These are phyloP conservation scores for Xenopus tropicalis DNA, from an alignment of 2,113 vertebrate genomes.

Conservation along the genomic window DNA sequence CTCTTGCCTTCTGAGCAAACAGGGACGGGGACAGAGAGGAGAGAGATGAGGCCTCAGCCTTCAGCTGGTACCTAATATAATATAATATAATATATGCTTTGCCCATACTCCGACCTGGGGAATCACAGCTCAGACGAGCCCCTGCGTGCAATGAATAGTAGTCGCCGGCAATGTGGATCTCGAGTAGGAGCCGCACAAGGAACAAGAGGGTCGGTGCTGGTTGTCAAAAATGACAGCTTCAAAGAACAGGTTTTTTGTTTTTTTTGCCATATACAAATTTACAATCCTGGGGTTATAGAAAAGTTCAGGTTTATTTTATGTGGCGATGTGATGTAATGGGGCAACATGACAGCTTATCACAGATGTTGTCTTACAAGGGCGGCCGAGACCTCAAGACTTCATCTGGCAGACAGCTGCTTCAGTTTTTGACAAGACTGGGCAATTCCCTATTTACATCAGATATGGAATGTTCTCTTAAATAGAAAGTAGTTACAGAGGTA, in stretches of 20 bases:
- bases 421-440: neutral
- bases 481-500: neutral
- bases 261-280: slow-evolving; percentile 6
- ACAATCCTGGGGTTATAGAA: neutral
- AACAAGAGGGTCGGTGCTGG: slow-evolving; percentile 9
- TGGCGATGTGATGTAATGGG: neutral
- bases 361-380: slow-evolving; percentile 1
- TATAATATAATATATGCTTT: no score
- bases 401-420: neutral
- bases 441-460: neutral
- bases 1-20: no score
- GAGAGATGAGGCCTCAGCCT: no score
- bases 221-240: slow-evolving; percentile 26
- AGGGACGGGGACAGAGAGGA: no score
- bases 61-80: no score
- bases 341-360: neutral
- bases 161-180: no score
- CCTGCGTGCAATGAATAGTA: no score
- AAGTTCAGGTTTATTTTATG: slow-evolving; percentile 3
- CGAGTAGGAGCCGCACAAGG: neutral
- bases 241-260: neutral
- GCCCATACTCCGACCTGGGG: no score
- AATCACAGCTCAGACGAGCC: no score
- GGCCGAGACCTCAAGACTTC: neutral
- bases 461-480: neutral